phyloP scores from a whole-genome alignment of 2,113 vertebrate genomes.

The Oenanthe oenanthe region DNA sequence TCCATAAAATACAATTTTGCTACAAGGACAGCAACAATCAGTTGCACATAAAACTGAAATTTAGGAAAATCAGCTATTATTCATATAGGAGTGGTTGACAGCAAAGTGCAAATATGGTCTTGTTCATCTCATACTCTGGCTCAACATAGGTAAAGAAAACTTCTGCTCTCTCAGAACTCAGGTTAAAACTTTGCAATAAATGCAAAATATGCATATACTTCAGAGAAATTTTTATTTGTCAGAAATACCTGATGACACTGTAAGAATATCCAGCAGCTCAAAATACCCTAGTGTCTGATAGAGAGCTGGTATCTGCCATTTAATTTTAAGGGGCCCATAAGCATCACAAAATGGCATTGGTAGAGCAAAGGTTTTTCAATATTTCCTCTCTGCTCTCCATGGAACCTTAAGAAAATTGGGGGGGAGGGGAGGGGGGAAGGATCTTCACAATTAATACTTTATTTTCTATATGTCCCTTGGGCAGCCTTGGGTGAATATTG shows the following conservation, averaged over 20 bases:
- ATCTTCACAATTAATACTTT: not conserved
- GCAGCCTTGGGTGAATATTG: not conserved
- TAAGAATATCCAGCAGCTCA: not conserved
- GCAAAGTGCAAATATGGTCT: not conserved
- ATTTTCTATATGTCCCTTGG: not conserved
- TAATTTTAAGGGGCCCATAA: not conserved
- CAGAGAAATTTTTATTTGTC: not conserved
- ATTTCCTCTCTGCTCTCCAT: not conserved
- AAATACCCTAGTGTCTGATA: not conserved
- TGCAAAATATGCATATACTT: not conserved
- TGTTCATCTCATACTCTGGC: not conserved
- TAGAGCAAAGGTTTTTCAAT: not conserved
- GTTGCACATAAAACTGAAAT: not conserved
- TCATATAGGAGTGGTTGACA: not conserved
- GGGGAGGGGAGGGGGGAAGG: fast-evolving
- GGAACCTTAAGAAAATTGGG: not conserved
- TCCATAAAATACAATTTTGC: not conserved
- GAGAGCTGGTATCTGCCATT: not conserved
- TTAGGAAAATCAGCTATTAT: not conserved
- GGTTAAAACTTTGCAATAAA: not conserved
- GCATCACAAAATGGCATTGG: not conserved
- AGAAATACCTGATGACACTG: not conserved
- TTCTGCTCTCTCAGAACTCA: not conserved
- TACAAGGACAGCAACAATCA: not conserved
- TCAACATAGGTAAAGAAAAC: not conserved